Conservation (phyloP, 1,140 invertebrate genomes). For the Cydia strobilella region DNA sequence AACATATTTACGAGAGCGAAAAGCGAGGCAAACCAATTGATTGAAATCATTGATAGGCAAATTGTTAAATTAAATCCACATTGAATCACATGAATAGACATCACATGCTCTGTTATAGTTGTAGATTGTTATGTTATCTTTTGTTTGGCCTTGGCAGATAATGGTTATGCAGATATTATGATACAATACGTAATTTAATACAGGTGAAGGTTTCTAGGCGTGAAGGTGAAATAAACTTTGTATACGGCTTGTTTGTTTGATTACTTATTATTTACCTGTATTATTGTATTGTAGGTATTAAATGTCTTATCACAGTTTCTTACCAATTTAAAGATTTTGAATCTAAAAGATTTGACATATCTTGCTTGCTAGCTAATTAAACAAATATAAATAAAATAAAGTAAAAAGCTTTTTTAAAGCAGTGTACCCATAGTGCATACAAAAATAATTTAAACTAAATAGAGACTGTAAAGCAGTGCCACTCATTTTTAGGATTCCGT, state of each 20-base stretch:
- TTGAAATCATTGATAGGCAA: constrained; percentile 6
- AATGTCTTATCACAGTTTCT: no score
- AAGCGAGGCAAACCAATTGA: constrained; percentile 10
- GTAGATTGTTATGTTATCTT: constrained; percentile 23
- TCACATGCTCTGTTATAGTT: constrained; percentile 21
- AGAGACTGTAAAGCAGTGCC: no score
- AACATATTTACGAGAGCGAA: constrained; percentile 9
- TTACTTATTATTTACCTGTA: constrained; percentile 19
- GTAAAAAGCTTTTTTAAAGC: no score
- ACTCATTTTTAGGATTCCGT: no score
- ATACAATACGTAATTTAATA: constrained; percentile 23
- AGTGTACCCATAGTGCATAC: no score
- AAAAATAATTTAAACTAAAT: no score
- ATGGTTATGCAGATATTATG: constrained; percentile 27
- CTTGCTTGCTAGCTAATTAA: no score
- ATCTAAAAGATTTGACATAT: no score
- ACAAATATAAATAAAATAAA: no score
- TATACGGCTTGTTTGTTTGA: constrained; percentile 26
- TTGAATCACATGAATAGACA: constrained; percentile 27
- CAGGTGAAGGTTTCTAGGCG: not conserved
- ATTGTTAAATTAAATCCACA: constrained; percentile 23
- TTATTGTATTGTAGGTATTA: no score
- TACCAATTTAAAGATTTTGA: no score
- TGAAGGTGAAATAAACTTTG: not conserved
- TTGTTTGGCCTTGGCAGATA: constrained; percentile 31